Evolutionary conservation across 2,113 vertebrate species (phyloP).

Genomic region (Amphiprion ocellaris): DNA sequence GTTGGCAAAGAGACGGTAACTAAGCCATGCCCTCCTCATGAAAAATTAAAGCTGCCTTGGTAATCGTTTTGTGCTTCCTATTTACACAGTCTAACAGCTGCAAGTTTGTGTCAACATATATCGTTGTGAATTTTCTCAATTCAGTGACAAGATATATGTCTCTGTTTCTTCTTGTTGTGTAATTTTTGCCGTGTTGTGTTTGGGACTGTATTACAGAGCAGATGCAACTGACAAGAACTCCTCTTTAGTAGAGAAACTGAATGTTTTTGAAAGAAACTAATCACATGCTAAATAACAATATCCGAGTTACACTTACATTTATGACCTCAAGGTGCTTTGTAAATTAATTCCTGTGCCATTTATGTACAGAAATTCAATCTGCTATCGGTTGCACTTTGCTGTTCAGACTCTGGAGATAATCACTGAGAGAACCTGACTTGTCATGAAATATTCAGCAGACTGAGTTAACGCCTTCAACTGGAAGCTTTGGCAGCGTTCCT

Average conservation of each 20-base stretch:
- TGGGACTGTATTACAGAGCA: neutral
- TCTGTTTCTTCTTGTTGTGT: neutral
- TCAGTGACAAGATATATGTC: neutral
- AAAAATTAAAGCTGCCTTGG: conserved; percentile 16
- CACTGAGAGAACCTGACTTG: conserved; percentile 34
- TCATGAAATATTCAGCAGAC: conserved; percentile 65
- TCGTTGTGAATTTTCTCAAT: neutral
- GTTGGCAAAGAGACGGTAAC: conserved; percentile 6
- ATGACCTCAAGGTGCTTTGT: neutral
- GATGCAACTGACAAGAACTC: neutral
- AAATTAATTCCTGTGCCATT: conserved; percentile 9
- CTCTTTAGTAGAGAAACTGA: neutral
- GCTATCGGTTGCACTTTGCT: conserved; percentile 17
- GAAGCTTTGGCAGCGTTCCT: conserved; percentile 15
- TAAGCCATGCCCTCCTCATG: neutral
- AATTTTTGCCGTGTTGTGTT: neutral
- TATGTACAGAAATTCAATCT: conserved; percentile 27
- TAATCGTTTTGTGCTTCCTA: conserved; percentile 12
- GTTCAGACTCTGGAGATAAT: conserved; percentile 35
- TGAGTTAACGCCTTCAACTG: conserved; percentile 31
- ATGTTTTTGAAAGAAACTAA: neutral
- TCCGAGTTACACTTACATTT: neutral
- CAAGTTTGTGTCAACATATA: neutral
- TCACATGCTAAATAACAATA: neutral
- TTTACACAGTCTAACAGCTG: conserved; percentile 5